Percentiles rank a stretch among this genome's conserved stretches.
Conservation (phyloP, 2,113 vertebrate genomes). For the Empidonax alnorum region DNA sequence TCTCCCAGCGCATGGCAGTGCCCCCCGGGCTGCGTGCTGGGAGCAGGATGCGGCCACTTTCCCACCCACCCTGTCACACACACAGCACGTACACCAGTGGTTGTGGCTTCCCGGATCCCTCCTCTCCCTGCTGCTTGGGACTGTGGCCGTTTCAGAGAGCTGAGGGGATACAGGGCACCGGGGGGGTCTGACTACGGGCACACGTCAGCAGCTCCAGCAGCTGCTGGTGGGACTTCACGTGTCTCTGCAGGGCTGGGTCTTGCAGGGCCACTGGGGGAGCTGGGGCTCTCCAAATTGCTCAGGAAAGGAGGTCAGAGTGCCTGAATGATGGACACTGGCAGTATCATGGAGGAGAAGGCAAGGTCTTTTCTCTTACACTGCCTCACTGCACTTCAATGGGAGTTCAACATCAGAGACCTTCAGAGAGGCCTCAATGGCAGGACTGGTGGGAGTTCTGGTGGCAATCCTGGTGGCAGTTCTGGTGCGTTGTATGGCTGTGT, state of each 20-base stretch:
- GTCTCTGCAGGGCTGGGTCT: not conserved
- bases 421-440: not conserved
- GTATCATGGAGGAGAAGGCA: not conserved
- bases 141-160: not conserved
- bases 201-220: fast-evolving
- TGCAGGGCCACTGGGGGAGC: fast-evolving
- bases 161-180: not conserved
- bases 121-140: not conserved
- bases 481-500: not conserved
- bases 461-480: fast-evolving
- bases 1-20: not conserved
- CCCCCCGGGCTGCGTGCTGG: not conserved
- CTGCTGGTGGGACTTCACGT: not conserved
- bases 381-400: not conserved
- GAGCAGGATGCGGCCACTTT: not conserved
- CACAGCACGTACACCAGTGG: not conserved
- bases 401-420: not conserved
- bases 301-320: not conserved
- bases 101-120: not conserved
- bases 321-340: not conserved
- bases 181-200: not conserved
- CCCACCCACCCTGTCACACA: not conserved
- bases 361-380: not conserved
- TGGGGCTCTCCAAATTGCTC: not conserved
- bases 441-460: not conserved